A percentile compares a stretch with the other conserved stretches of the same genome.
Conservation (phyloP, 2,888 invertebrate species). For the Caenorhabditis angaria region DNA sequence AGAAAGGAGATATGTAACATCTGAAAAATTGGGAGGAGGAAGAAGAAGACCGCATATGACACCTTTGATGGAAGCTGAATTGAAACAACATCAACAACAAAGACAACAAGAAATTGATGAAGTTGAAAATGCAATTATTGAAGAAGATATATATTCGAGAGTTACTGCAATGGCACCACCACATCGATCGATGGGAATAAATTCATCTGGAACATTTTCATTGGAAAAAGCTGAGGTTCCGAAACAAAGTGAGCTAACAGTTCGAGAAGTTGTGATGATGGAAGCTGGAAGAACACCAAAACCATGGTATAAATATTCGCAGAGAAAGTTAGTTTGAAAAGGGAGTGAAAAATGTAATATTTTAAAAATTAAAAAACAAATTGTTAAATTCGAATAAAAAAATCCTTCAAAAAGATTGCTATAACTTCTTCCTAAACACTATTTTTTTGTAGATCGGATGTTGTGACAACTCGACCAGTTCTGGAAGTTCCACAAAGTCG, state of each 20-base stretch:
- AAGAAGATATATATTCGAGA: slow-evolving; percentile 9
- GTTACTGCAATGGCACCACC: slow-evolving; percentile 4
- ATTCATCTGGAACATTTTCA: slow-evolving; percentile 3
- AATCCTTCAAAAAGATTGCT: too few relatives aligned
- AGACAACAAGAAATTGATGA: neutral
- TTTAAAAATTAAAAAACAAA: too few relatives aligned
- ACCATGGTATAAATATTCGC: neutral
- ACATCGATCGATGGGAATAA: slow-evolving; percentile 7
- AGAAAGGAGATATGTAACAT: neutral
- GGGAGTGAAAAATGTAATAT: neutral
- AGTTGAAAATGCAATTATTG: neutral
- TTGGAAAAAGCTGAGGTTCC: neutral
- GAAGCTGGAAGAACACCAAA: neutral
- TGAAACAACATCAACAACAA: neutral
- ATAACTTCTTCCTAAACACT: too few relatives aligned
- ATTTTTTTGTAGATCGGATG: neutral
- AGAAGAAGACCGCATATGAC: neutral
- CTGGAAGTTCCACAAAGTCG: neutral
- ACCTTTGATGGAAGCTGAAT: neutral
- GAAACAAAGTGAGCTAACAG: neutral
- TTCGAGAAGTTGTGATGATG: neutral
- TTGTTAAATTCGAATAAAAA: too few relatives aligned
- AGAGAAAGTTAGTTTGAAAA: neutral
- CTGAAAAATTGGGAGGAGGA: neutral
- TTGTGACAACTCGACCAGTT: neutral